phyloP scores from a whole-genome alignment of 2,113 vertebrate species.

The Indri indri region DNA sequence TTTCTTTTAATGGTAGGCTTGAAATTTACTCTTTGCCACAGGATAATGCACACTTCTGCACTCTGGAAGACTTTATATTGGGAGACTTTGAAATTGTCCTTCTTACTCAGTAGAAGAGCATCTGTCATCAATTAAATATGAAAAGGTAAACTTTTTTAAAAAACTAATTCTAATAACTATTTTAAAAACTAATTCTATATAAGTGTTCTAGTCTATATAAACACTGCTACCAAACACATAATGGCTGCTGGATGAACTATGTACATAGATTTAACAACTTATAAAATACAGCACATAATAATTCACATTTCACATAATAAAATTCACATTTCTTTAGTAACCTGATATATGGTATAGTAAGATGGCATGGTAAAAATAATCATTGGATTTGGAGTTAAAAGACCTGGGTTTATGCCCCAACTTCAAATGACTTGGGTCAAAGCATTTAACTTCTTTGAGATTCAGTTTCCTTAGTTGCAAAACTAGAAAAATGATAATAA shows the following conservation, averaged over 20 bases:
- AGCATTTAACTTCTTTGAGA: neutral
- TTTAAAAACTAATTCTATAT: no score
- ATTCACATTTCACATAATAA: constrained; percentile 24
- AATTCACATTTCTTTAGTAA: constrained; percentile 40
- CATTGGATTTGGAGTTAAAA: neutral
- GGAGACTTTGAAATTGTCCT: neutral
- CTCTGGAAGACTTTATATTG: neutral
- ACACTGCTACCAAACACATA: neutral
- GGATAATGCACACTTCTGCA: neutral
- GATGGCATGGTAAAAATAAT: neutral
- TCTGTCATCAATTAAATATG: constrained; percentile 28
- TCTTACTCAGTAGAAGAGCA: neutral
- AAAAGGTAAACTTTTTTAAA: neutral
- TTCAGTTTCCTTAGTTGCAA: neutral
- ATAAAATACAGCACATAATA: constrained; percentile 21
- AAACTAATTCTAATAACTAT: neutral
- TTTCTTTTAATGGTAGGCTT: neutral
- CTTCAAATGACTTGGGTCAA: neutral
- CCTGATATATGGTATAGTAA: neutral
- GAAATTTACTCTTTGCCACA: neutral
- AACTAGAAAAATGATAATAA: neutral
- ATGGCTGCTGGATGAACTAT: neutral
- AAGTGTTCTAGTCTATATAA: neutral
- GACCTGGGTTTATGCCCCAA: neutral
- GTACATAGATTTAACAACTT: constrained; percentile 3